Conservation (phyloP, 2,888 invertebrate genomes). For the Eumacrocentrus americanus region DNA sequence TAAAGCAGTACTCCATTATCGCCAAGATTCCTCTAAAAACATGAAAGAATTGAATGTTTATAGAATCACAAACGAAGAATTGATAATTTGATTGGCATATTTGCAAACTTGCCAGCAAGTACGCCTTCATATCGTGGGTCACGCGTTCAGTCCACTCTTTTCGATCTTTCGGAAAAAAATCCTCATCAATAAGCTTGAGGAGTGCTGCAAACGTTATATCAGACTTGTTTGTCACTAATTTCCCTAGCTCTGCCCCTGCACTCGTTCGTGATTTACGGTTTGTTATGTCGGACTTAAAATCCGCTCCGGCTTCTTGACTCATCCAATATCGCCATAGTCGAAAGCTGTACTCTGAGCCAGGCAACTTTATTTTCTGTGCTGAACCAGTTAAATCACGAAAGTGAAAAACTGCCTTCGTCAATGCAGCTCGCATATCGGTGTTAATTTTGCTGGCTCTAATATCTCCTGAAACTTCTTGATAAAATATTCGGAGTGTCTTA, state of each 20-base stretch:
- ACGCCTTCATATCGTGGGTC: slow-evolving; percentile 67
- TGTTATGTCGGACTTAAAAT: slow-evolving; percentile 70
- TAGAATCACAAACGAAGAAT: no score
- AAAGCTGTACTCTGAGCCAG: slow-evolving; percentile 65
- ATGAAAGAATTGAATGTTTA: slow-evolving; percentile 13
- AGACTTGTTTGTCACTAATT: slow-evolving; percentile 66
- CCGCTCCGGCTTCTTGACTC: slow-evolving; percentile 70
- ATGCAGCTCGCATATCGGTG: slow-evolving; percentile 69
- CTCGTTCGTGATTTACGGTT: slow-evolving; percentile 64
- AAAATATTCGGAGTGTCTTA: slow-evolving; percentile 75
- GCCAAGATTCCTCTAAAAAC: slow-evolving; percentile 71
- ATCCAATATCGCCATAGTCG: slow-evolving; percentile 80
- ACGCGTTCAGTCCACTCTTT: slow-evolving; percentile 69
- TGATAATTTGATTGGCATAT: no score
- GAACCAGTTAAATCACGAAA: slow-evolving; percentile 56
- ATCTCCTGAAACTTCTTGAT: slow-evolving; percentile 78
- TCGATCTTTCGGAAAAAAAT: slow-evolving; percentile 71
- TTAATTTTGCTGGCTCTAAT: slow-evolving; percentile 74
- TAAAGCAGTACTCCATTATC: slow-evolving; percentile 82
- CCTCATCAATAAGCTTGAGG: slow-evolving; percentile 70
- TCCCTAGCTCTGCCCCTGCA: slow-evolving; percentile 55
- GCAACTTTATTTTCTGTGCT: slow-evolving; percentile 56
- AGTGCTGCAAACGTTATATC: slow-evolving; percentile 74
- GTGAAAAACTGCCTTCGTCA: slow-evolving; percentile 65
- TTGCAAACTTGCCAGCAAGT: slow-evolving; percentile 66